A percentile compares a stretch with the other conserved stretches of the same genome.
Evolutionary conservation across 2,888 invertebrate genomes (phyloP).

Genomic region (Rhyacophila evoluta): DNA sequence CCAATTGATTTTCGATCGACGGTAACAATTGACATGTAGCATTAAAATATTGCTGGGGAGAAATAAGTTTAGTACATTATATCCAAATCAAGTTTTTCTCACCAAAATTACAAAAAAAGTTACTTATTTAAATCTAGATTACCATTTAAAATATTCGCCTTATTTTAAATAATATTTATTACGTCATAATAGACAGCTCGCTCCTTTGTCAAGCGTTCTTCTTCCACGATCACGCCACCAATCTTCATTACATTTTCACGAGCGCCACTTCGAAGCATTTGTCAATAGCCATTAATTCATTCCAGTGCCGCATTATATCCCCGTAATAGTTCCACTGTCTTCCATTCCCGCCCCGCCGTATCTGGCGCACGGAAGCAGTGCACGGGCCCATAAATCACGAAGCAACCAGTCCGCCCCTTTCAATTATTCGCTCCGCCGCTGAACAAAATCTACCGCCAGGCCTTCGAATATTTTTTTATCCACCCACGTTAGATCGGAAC

Average conservation of each 20-base stretch:
- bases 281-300: conserved; percentile 19
- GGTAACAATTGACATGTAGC: too few species aligned
- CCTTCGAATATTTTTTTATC: neutral
- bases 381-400: conserved; percentile 38
- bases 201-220: too few species aligned
- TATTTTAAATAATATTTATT: too few species aligned
- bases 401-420: conserved; percentile 39
- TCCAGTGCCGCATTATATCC: conserved; percentile 12
- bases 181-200: too few species aligned
- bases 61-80: too few species aligned
- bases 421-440: conserved; percentile 50
- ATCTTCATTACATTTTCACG: conserved; percentile 14
- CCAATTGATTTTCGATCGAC: too few species aligned
- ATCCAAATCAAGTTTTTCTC: too few species aligned
- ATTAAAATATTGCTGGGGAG: too few species aligned
- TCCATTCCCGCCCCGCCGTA: conserved; percentile 2
- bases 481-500: neutral
- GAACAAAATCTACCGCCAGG: conserved; percentile 34
- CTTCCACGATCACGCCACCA: neutral
- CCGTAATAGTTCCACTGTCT: conserved; percentile 23
- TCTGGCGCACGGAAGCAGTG: neutral
- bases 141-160: too few species aligned
- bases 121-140: too few species aligned
- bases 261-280: conserved; percentile 3
- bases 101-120: too few species aligned